Evolutionary conservation across 1,140 invertebrate species (phyloP).

Genomic region (Lysiphlebus fabarum): DNA sequence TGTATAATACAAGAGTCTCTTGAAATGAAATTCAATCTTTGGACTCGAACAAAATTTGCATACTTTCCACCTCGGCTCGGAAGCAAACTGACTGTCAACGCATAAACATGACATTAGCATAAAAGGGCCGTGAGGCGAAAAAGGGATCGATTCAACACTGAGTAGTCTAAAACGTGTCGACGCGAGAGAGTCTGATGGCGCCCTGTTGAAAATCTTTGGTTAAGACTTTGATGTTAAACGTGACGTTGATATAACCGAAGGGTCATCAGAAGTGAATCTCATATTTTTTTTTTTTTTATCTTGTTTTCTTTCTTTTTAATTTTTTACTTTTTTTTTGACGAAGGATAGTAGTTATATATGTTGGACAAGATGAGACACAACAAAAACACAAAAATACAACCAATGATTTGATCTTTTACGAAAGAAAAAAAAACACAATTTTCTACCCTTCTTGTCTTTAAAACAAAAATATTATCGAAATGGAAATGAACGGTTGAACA

Average conservation of each 20-base stretch:
- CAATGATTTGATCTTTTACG: no score
- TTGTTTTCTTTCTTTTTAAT: no score
- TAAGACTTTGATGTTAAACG: background rate
- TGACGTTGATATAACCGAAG: background rate
- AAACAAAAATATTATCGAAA: background rate
- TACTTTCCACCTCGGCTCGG: conserved; percentile 41
- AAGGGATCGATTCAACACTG: conserved; percentile 31
- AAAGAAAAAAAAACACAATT: background rate
- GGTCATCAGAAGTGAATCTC: no score
- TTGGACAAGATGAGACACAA: no score
- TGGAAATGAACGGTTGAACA: background rate
- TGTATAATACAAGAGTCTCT: background rate
- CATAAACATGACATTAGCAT: conserved; percentile 50
- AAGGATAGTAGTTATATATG: no score
- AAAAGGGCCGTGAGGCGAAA: conserved; percentile 39
- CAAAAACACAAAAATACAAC: no score
- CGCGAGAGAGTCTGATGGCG: conserved; percentile 7
- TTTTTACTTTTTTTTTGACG: no score
- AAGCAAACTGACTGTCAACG: conserved; percentile 48
- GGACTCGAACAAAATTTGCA: conserved; percentile 44
- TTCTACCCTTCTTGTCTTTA: background rate
- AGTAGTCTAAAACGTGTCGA: conserved; percentile 17
- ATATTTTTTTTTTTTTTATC: no score
- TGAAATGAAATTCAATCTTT: conserved; percentile 48
- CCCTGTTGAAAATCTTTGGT: background rate